Evolutionary conservation across 2,888 invertebrate genomes (phyloP).

Genomic region (Polyommatus iphigenia): DNA sequence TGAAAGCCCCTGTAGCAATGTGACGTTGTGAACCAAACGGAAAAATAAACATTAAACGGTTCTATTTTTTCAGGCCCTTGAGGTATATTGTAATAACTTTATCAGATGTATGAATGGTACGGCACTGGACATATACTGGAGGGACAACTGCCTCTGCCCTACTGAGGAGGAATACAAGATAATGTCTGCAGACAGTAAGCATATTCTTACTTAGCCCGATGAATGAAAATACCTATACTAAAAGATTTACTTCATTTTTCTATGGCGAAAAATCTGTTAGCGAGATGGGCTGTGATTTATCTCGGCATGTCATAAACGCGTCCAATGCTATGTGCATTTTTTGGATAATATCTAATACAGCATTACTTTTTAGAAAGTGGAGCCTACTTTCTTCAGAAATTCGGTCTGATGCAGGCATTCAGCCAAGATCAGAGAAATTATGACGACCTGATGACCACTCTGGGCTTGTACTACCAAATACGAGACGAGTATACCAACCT

Average conservation of each 20-base stretch:
- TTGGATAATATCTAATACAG: not conserved
- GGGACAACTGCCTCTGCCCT: slow-evolving; percentile 38
- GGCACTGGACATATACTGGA: slow-evolving; percentile 37
- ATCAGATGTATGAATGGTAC: slow-evolving; percentile 34
- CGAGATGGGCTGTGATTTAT: too few relatives aligned
- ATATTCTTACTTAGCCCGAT: too few relatives aligned
- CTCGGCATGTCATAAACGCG: too few relatives aligned
- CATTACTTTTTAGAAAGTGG: slow-evolving; percentile 21
- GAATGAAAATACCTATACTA: too few relatives aligned
- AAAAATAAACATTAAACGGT: not conserved
- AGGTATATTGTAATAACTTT: slow-evolving; percentile 27
- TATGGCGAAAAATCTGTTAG: too few relatives aligned
- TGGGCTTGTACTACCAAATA: slow-evolving; percentile 13
- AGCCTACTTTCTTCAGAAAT: not conserved
- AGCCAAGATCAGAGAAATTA: slow-evolving; percentile 25
- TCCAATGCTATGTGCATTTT: too few relatives aligned
- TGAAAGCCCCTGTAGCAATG: too few relatives aligned
- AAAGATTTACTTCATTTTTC: too few relatives aligned
- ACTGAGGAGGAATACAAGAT: slow-evolving; percentile 37
- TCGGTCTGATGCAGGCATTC: slow-evolving; percentile 21
- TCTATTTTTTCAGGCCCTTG: slow-evolving; percentile 31
- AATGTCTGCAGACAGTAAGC: slow-evolving; percentile 37
- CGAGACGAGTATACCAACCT: slow-evolving; percentile 27
- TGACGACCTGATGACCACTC: not conserved
- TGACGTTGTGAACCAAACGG: too few relatives aligned